Evolutionary conservation across 2,113 vertebrate genomes (phyloP).

Genomic region (Grus americana): DNA sequence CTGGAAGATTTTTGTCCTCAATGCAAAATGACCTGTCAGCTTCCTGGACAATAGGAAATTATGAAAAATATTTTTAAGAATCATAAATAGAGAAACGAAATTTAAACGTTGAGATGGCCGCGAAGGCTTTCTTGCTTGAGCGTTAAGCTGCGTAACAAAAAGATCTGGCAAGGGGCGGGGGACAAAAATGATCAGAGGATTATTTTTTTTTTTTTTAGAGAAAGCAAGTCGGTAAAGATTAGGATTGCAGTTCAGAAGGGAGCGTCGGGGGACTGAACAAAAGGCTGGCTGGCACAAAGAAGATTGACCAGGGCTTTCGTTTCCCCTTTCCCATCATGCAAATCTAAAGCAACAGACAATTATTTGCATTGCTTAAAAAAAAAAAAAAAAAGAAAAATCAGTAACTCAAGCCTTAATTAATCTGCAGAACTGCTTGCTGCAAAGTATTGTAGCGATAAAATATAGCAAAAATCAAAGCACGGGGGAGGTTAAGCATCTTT

Average conservation of each 20-base stretch:
- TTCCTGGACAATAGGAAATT: background rate
- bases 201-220: background rate
- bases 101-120: background rate
- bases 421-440: background rate
- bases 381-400: background rate
- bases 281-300: slow-evolving; percentile 10
- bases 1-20: background rate
- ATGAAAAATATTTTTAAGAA: background rate
- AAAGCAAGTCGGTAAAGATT: background rate
- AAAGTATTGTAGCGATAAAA: background rate
- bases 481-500: background rate
- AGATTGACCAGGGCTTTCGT: background rate
- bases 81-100: background rate
- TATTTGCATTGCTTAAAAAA: background rate
- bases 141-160: background rate
- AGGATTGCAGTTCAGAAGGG: background rate
- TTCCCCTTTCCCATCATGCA: background rate
- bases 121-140: background rate
- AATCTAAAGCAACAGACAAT: background rate
- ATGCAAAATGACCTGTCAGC: background rate
- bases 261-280: background rate
- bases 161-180: background rate
- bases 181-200: background rate
- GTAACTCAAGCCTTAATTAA: background rate
- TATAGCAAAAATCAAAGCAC: background rate